phyloP scores from a whole-genome alignment of 2,888 invertebrate species.

The Drosophila demipolita region DNA sequence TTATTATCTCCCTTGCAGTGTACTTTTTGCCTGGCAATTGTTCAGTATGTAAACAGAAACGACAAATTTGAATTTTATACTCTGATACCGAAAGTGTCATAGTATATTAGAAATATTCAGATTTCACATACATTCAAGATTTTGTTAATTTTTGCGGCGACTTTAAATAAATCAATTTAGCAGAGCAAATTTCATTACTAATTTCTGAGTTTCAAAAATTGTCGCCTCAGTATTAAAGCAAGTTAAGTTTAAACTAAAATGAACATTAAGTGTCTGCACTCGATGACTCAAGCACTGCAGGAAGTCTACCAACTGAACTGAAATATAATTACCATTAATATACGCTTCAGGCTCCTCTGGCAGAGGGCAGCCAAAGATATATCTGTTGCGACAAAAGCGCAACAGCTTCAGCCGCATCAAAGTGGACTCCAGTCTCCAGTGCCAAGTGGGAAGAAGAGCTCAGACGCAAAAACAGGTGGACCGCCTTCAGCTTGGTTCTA shows the following conservation, averaged over 20 bases:
- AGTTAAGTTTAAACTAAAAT: neutral
- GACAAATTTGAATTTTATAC: no score
- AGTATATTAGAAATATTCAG: no score
- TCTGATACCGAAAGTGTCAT: no score
- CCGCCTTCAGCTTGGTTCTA: neutral
- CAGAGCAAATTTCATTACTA: no score
- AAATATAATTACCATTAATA: slow-evolving; percentile 15
- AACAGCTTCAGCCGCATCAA: slow-evolving; percentile 1
- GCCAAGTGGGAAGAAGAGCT: neutral
- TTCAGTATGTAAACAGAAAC: no score
- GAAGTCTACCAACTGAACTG: neutral
- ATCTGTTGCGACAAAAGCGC: neutral
- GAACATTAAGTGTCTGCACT: neutral
- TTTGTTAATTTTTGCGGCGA: no score
- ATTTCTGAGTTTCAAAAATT: no score
- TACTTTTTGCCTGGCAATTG: no score
- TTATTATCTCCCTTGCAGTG: no score
- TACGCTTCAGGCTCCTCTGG: neutral
- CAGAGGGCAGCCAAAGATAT: neutral
- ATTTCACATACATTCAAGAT: no score
- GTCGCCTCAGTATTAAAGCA: neutral
- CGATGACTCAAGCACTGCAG: no score
- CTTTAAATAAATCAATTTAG: no score
- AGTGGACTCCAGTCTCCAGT: neutral
- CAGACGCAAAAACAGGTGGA: neutral